phyloP scores from a whole-genome alignment of 2,113 vertebrate species.

The Hiodon alosoides region DNA sequence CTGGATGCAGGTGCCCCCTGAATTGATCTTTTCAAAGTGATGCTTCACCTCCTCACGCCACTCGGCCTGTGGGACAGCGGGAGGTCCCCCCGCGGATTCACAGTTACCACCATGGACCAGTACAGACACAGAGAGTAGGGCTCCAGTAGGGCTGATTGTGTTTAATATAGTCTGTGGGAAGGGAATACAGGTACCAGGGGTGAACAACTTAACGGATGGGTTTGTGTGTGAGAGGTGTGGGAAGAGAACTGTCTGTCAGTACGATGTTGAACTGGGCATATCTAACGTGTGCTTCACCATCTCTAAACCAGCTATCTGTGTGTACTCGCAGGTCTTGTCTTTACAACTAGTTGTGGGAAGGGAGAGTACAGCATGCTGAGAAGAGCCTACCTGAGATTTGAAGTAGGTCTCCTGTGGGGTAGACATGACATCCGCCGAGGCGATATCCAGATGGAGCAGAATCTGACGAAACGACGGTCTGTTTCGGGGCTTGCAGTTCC shows the following conservation, averaged over 20 bases:
- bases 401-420: constrained; percentile 96
- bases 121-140: no score
- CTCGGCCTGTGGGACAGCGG: constrained; percentile 67
- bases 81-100: neutral
- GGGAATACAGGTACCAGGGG: neutral
- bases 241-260: neutral
- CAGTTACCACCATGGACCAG: neutral
- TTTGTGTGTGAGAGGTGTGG: neutral
- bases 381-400: constrained; percentile 73
- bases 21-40: constrained; percentile 96
- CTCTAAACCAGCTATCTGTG: neutral
- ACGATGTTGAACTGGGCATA: no score
- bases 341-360: neutral
- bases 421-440: constrained; percentile 87
- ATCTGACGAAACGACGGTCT: constrained; percentile 95
- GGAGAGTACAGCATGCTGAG: neutral
- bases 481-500: constrained; percentile 93
- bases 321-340: no score
- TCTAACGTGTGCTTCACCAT: no score
- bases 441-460: constrained; percentile 89
- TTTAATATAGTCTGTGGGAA: no score
- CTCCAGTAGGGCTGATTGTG: no score
- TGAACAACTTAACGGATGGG: neutral
- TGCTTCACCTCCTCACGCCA: constrained; percentile 93
- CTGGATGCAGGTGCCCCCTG: constrained; percentile 91